These are phyloP conservation scores for Chanos chanos DNA, from an alignment of 2,797 vertebrate species.

Conservation along the genomic window DNA sequence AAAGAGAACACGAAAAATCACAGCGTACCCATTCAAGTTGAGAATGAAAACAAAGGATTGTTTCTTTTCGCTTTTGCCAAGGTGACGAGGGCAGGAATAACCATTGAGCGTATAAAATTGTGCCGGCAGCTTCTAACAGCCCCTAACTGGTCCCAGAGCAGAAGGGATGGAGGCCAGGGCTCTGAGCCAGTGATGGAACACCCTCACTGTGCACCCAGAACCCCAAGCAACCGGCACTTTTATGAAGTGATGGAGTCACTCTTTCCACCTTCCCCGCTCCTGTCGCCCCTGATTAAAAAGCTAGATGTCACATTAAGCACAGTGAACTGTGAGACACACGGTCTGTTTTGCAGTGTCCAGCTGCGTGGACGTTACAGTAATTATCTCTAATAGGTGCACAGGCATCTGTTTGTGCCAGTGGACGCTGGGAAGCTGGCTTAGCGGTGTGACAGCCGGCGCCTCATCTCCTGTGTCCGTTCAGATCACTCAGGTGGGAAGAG, in stretches of 20 bases:
- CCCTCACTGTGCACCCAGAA: slow-evolving; percentile 4
- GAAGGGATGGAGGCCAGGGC: background rate
- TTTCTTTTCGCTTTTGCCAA: slow-evolving; percentile 54
- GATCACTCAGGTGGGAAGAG: no score
- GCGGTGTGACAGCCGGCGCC: no score
- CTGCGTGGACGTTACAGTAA: no score
- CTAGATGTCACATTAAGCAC: background rate
- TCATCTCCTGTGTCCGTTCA: no score
- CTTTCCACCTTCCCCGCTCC: slow-evolving; percentile 23
- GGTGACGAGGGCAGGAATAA: slow-evolving; percentile 60
- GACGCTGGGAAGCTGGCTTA: no score
- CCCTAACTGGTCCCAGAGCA: background rate
- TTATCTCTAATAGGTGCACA: no score
- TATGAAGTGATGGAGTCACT: slow-evolving; percentile 20
- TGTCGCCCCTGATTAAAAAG: background rate
- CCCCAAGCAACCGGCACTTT: slow-evolving; percentile 10
- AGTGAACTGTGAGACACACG: no score
- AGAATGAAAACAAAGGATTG: slow-evolving; percentile 55
- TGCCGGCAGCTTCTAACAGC: slow-evolving; percentile 14
- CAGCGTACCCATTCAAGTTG: background rate
- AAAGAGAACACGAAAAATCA: background rate
- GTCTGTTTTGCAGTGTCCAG: no score
- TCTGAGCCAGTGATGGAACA: background rate
- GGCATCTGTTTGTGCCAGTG: no score
- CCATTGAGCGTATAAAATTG: slow-evolving; percentile 51